phyloP scores from a whole-genome alignment of 2,113 vertebrate genomes.

The Mellivora capensis region DNA sequence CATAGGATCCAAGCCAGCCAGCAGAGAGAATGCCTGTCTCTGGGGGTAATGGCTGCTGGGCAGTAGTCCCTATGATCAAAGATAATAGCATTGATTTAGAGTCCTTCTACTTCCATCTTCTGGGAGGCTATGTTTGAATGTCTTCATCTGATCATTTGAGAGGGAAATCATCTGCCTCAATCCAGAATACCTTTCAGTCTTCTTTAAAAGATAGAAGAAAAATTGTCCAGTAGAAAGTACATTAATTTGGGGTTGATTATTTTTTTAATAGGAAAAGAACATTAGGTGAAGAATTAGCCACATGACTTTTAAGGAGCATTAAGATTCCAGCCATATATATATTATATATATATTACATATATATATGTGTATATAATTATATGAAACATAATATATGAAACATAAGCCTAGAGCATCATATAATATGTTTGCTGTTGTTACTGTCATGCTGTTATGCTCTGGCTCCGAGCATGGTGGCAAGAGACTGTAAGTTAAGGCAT shows the following conservation, averaged over 20 bases:
- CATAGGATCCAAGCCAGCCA: background rate
- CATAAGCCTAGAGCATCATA: background rate
- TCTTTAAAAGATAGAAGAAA: background rate
- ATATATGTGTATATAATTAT: no score
- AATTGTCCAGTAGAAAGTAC: background rate
- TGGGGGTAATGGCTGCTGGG: background rate
- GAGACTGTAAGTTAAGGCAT: fast-evolving
- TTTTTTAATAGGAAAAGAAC: background rate
- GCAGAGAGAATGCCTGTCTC: background rate
- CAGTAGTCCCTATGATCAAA: background rate
- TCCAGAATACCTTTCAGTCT: background rate
- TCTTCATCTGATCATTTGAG: background rate
- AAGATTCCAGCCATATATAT: background rate
- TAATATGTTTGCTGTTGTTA: background rate
- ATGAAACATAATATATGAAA: background rate
- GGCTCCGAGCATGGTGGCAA: background rate
- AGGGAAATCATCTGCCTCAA: background rate
- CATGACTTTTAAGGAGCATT: background rate
- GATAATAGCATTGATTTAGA: background rate
- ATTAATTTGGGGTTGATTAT: background rate
- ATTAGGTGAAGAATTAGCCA: background rate
- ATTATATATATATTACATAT: no score
- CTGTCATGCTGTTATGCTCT: background rate
- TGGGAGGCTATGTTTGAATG: background rate
- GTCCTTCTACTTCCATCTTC: background rate